Base-by-base conservation (phyloP, 1,140 invertebrate genomes). In the Solen grandis region DNA sequence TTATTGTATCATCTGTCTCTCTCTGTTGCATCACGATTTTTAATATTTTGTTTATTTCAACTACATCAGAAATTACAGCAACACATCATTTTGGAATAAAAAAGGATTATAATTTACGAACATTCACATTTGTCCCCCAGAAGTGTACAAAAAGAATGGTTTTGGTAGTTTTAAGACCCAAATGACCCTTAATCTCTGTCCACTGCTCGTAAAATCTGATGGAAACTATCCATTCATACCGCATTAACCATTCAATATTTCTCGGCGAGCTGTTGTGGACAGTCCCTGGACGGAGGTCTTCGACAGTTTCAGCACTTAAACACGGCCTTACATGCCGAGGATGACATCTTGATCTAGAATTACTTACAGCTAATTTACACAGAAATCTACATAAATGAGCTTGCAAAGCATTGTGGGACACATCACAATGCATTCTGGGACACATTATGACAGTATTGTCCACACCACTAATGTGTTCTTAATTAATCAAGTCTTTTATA, bases 401-500 rank as follows among this genome's bases (percentile, higher is more conserved):
- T 57, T 62, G 33, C 31, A 27, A 54, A 78, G 63, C n/a, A 66
- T 57, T 68, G 27, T 25, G 33, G 38, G 75, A 78, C 41, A 78
- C 63, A 78, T 78, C 75, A 59, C n/a, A 27, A 36, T 66, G 63
- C n/a, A 66, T 68, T 68, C 52, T 25, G 33, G 38, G 75, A 78
- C 50, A 69, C 63, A 78, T 78, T 59, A 78, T 78, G 63, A 69
- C 75, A 68, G 50, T 5, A 38, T 36, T 60, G 63, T 68, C 52
- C 36, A 54, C 54, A 38, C 50, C 41, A 22, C 52, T 60, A 78
- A 78, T 78, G 75, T 78, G 75, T 78, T 78, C 75, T 69, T 78
- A 78, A 78, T 78, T 78, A 78, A 78, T 78, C 75, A 78, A 78
- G 63, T 69, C 75, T 78, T 78, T 78, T 78, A 78, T 78, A 33